Base-by-base conservation (phyloP, 2,797 vertebrate species). In the Sebastes vulpes region DNA sequence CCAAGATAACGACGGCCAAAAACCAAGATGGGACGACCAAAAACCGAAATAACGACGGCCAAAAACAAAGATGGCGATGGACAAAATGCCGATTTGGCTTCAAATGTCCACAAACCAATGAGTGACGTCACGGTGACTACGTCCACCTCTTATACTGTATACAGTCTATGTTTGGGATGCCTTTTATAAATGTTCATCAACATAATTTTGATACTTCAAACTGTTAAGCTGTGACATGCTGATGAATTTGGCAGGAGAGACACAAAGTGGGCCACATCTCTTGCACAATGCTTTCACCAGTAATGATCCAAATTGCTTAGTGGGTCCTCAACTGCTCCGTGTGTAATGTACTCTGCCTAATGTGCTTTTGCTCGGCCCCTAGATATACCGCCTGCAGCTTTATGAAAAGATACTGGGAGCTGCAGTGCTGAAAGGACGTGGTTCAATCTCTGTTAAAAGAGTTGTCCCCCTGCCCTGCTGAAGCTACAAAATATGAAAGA, bases 271-370 rank as follows among this genome's bases (percentile, higher is more conserved):
- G 46, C 28, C 20, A 28, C 18, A 11, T 48, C 50, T 57, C 67
- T 20, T 35, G 32, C 32, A 18, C 50, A 56, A 48, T 21, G 20
- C 58, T 64, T 76, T 52, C 25, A 29, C n/a, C 58, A 61, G 3
- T 65, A 59, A 32, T 66, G 48, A 77, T 77, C 35, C 31, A 70
- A 77, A 60, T 16, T 32, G 26, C 59, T 57, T 28, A 10, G 23
- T 53, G 57, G 50, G 29, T 57, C 53, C 28, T 74, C 56, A 16
- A 6, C 26, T 65, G 31, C 52, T 72, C 67, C 68, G 21, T 20
- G 12, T 56, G 71, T 67, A 79, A 75, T 60, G 56, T 26, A 32
- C 87, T 89, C 71, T 38, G 32, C 46, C 25, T 67, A 65, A 75
- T 77, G 57, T 35, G 65, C 48, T 60, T 66, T 61, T 28, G n/a